Conservation (phyloP, 2,888 invertebrate genomes). For the Anticlea derivata region DNA sequence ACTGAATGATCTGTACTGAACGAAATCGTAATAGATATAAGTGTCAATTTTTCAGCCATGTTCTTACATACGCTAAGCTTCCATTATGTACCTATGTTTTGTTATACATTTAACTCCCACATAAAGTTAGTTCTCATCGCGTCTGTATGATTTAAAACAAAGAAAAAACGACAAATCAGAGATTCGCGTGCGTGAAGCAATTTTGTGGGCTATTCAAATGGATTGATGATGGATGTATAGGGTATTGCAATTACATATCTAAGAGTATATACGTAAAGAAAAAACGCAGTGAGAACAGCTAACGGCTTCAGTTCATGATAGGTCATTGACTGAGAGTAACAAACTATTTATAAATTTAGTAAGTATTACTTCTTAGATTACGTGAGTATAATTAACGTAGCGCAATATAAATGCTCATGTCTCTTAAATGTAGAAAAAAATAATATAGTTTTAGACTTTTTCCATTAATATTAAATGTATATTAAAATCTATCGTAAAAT, state of each 20-base stretch:
- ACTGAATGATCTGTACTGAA: too few species aligned
- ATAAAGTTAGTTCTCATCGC: conserved; percentile 31
- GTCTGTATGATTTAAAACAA: conserved; percentile 39
- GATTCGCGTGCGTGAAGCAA: conserved; percentile 64
- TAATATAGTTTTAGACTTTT: too few species aligned
- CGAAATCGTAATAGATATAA: too few species aligned
- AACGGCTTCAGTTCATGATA: conserved; percentile 12
- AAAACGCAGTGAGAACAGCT: conserved; percentile 26
- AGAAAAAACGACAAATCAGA: conserved; percentile 55
- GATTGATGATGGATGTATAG: conserved; percentile 56
- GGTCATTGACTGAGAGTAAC: conserved; percentile 12
- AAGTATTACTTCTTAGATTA: neutral
- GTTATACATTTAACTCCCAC: conserved; percentile 21
- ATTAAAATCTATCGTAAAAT: neutral
- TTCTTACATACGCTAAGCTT: conserved; percentile 19
- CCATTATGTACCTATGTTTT: conserved; percentile 19
- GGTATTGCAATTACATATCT: conserved; percentile 29
- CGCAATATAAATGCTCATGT: too few species aligned
- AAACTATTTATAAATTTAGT: too few species aligned
- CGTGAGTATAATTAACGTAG: neutral
- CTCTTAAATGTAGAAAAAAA: too few species aligned
- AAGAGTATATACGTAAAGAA: conserved; percentile 16
- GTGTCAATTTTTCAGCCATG: conserved; percentile 14
- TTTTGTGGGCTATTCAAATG: conserved; percentile 59
- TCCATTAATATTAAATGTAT: too few species aligned